These are phyloP conservation scores for Protaetia brevitarsis DNA, from an alignment of 1,140 invertebrate species.

Conservation along the genomic window DNA sequence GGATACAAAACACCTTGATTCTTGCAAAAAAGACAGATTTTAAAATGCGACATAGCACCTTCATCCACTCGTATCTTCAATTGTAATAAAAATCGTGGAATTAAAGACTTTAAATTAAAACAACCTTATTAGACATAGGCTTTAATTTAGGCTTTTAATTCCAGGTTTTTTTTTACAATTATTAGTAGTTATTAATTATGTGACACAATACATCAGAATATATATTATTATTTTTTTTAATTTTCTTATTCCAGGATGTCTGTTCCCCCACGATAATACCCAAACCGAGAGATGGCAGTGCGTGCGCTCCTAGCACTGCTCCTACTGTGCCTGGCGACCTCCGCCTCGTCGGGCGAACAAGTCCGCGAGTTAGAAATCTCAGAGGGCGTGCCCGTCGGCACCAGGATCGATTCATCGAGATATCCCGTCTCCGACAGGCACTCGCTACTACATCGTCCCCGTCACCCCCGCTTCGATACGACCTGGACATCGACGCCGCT, in stretches of 20 bases:
- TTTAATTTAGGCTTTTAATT: too few species aligned
- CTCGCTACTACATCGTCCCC: slow-evolving; percentile 86
- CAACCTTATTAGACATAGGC: too few species aligned
- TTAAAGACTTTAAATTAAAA: too few species aligned
- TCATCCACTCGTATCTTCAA: too few species aligned
- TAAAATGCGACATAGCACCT: too few species aligned
- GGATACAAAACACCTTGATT: too few species aligned
- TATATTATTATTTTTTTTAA: too few species aligned
- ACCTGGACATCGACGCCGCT: slow-evolving; percentile 79
- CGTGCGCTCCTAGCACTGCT: slow-evolving; percentile 42
- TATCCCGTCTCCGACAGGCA: slow-evolving; percentile 64
- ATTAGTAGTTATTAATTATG: too few species aligned
- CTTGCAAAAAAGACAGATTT: too few species aligned
- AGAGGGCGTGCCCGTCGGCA: slow-evolving; percentile 81
- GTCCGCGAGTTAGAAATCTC: slow-evolving; percentile 80
- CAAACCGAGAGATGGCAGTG: slow-evolving; percentile 31
- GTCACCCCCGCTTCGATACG: slow-evolving; percentile 84
- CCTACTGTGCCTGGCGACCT: slow-evolving; percentile 38
- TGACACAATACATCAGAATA: too few species aligned
- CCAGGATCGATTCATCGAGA: slow-evolving; percentile 82
- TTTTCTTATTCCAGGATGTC: slow-evolving; percentile 46
- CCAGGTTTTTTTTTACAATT: too few species aligned
- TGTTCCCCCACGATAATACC: slow-evolving; percentile 39
- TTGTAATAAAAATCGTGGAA: too few species aligned
- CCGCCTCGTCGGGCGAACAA: slow-evolving; percentile 55